Base-by-base conservation (phyloP, 2,797 vertebrate genomes). In the Garrulus glandarius region DNA sequence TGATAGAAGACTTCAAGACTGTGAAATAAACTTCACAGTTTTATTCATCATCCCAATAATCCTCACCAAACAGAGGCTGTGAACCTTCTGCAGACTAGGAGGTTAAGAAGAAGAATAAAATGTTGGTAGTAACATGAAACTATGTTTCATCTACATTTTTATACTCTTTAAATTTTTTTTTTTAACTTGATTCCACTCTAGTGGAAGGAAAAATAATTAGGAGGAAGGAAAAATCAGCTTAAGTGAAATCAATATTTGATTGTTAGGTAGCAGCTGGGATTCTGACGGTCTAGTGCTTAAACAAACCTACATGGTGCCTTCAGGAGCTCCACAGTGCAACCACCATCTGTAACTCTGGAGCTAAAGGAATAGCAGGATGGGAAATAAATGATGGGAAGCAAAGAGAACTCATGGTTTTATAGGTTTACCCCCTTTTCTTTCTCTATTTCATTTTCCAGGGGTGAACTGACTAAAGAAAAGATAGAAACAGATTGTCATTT, bases 231-330 rank as follows among this genome's bases (percentile, higher is more conserved):
- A 69, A 91, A 91, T 43, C 18, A 80, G 34, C 78, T 71, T 27
- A 71, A 71, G 80, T 78, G 77, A 84, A 92, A 95, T 57, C 29
- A 67, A 63, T 83, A 36, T 46, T 53, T 43, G 22, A 76, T 71
- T 57, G 43, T 67, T 89, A 92, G 65, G 49, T 37, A 83, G 56
- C 86, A 96, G 63, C 57, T 96, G 81, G 43, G 60, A 56, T 93
- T 95, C 71, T 87, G 81, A 79, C 0, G 14, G 83, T 84, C 91
- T 87, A 64, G 20, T 93, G 92, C 75, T 89, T 91, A 72, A 92
- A 85, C 24, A 70, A 92, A 85, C 27, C 23, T 74, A 50, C 50
- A 19, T 1, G 1, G 39, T 70, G 64, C 41, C 89, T 89, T 72
- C 70, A 76, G 84, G 19, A 94, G 36, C 26, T 83, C 36, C 61